These are phyloP conservation scores for Philotrypesis tridentata DNA, from an alignment of 1,140 invertebrate genomes.

Conservation along the genomic window DNA sequence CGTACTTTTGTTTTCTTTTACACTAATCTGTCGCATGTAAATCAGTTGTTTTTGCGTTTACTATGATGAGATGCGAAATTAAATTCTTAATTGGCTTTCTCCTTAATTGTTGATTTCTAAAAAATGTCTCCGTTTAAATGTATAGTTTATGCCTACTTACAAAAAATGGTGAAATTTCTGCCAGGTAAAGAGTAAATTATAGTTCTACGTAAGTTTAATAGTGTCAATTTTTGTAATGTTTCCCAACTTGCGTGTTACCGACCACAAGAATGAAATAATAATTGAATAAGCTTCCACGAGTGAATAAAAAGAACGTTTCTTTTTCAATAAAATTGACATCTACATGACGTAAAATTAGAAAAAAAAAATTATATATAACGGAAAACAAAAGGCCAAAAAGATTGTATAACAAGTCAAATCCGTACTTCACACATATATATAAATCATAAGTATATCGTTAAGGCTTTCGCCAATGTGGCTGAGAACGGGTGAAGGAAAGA, in stretches of 20 bases:
- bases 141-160: too few species aligned
- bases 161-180: too few species aligned
- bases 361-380: neutral
- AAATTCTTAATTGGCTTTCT: too few species aligned
- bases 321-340: too few species aligned
- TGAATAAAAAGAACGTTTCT: too few species aligned
- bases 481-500: conserved; percentile 1
- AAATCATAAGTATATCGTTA: neutral
- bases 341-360: neutral
- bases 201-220: conserved; percentile 19
- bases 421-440: conserved; percentile 8
- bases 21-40: too few species aligned
- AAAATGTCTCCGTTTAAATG: too few species aligned
- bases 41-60: too few species aligned
- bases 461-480: conserved; percentile 21
- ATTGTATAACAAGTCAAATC: neutral
- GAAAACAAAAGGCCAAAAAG: neutral
- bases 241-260: conserved; percentile 20
- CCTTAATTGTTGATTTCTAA: too few species aligned
- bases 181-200: too few species aligned
- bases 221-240: conserved; percentile 38
- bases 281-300: conserved; percentile 15
- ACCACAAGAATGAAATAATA: conserved; percentile 20
- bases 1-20: too few species aligned
- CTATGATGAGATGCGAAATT: too few species aligned